Base-by-base conservation (phyloP, 2,888 invertebrate genomes). In the Caenorhabditis zanzibari region DNA sequence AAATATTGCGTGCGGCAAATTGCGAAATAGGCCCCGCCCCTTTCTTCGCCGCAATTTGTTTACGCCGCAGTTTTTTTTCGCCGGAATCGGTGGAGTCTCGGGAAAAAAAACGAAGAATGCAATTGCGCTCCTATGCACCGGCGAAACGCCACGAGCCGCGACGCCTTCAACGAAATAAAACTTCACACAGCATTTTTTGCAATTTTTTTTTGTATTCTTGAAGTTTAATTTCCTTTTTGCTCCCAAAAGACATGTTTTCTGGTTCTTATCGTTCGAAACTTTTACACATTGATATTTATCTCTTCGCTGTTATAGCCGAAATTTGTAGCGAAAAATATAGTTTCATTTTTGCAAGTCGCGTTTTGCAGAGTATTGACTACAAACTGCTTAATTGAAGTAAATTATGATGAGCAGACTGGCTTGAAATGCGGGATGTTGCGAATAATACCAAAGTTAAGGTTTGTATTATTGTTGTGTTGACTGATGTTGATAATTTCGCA, bases 401-500 rank as follows among this genome's bases (percentile, higher is more conserved):
- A 54, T 35, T 56, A 80, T 64, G 79, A 72, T 63, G 72, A 72
- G 72, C 79, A 72, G 72, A 52, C 38, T 35, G 41, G 73, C 58
- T 77, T 84, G 81, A 81, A 82, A 85, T 86, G 86, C 82, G 86
- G 86, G 81, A 86, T 86, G 86, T 72, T 64, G 73, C 68, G 58
- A 68, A 6, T 68, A 74, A 68, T 24, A 52, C 54, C 72, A 66
- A 58, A 56, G 32, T 38, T 72, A 82, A 76, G 79, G 82, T 82
- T 64, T 24, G 63, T 71, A 74, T 52, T n/a, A 22, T 16, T 54
- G 52, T 52, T 35, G 47, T 68, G 35, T 19, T 68, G 22, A 32
- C 6, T 68, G 9, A 7, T 71, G 44, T 49, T 9, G 24, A 26
- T 16, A 61, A 74, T 81, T 81, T 41, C 59, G 56, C 71, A 68